phyloP scores from a whole-genome alignment of 2,113 vertebrate genomes.

The Egretta garzetta region DNA sequence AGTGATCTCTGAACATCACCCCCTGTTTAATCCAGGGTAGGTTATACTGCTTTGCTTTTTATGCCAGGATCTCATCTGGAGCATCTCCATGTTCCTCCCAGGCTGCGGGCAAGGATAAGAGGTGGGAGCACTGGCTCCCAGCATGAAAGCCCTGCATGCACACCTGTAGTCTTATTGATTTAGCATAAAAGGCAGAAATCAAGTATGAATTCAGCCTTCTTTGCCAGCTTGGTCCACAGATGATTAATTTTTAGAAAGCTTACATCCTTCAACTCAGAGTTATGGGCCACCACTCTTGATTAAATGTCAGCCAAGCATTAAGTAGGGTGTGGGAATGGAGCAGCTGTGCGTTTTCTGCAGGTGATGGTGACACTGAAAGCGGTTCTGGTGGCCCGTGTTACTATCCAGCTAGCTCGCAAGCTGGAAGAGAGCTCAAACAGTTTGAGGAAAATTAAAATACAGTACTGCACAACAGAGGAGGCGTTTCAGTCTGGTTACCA shows the following conservation, averaged over 20 bases:
- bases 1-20: not conserved
- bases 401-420: not conserved
- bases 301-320: not conserved
- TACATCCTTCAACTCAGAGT: not conserved
- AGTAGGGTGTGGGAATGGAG: not conserved
- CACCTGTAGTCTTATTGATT: not conserved
- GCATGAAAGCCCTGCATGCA: not conserved
- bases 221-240: not conserved
- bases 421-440: not conserved
- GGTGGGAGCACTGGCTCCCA: not conserved
- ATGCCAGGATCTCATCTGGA: not conserved
- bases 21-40: not conserved
- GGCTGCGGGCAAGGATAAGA: not conserved
- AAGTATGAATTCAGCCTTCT: not conserved
- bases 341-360: not conserved
- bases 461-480: not conserved
- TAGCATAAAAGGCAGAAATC: not conserved
- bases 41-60: not conserved
- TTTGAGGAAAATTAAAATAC: not conserved
- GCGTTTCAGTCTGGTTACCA: not conserved
- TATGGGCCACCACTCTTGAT: not conserved
- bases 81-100: not conserved
- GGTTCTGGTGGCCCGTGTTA: accelerated
- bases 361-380: not conserved
- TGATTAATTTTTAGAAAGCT: not conserved